These are phyloP conservation scores for Sympetrum striolatum DNA, from an alignment of 2,888 invertebrate genomes.

Conservation along the genomic window DNA sequence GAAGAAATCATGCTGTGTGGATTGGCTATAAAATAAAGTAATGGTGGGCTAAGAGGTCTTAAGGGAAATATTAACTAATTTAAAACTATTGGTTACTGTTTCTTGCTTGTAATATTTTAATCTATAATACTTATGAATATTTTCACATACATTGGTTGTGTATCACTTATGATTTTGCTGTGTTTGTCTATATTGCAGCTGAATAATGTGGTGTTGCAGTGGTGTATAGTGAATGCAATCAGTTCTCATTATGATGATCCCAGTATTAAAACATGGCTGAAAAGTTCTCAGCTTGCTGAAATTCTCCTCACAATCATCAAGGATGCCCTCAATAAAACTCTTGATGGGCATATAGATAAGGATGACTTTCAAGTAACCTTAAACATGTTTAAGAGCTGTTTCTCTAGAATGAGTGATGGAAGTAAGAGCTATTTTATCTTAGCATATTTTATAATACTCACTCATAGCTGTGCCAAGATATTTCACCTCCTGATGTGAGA, in stretches of 20 bases:
- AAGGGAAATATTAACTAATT: no score
- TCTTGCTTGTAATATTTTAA: no score
- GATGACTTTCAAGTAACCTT: constrained; percentile 52
- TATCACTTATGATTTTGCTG: constrained; percentile 48
- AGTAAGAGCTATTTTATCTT: constrained; percentile 54
- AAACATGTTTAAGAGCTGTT: constrained; percentile 54
- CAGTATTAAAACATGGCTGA: constrained; percentile 61
- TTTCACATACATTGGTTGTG: not conserved
- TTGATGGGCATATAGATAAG: constrained; percentile 19
- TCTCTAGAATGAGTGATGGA: constrained; percentile 58
- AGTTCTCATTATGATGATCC: constrained; percentile 55
- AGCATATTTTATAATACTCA: not conserved
- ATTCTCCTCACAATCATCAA: constrained; percentile 58
- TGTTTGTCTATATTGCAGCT: constrained; percentile 51
- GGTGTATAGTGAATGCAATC: constrained; percentile 63
- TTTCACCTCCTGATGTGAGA: not conserved
- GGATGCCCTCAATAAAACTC: constrained; percentile 50
- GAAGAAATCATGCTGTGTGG: no score
- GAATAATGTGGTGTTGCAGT: constrained; percentile 55
- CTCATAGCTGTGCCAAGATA: not conserved
- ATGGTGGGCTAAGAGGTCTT: no score
- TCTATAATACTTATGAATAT: no score
- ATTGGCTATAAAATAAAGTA: no score
- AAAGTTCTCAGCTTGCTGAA: constrained; percentile 57
- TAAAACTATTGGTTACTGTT: no score